These are phyloP conservation scores for Cecidostiba fungosa DNA, from an alignment of 2,888 invertebrate genomes.

Conservation along the genomic window DNA sequence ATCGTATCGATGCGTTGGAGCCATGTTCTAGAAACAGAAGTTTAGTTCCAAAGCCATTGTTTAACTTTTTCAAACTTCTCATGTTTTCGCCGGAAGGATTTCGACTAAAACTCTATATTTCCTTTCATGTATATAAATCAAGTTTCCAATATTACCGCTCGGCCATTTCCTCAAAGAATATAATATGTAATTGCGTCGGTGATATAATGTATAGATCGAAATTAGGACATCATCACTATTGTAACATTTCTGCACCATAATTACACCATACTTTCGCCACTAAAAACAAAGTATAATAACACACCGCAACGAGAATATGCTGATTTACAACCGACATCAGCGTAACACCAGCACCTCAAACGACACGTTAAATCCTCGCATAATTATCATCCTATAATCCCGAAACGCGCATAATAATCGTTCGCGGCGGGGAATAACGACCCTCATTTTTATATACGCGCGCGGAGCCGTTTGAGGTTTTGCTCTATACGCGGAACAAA, in stretches of 20 bases:
- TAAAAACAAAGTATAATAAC: not conserved
- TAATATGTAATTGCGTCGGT: too few species aligned
- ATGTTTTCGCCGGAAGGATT: not conserved
- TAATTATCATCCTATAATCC: slow-evolving; percentile 9
- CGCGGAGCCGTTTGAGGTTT: not conserved
- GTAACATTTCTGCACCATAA: not conserved
- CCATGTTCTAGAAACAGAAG: too few species aligned
- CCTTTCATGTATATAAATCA: too few species aligned
- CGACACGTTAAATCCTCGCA: not conserved
- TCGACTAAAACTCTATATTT: not conserved
- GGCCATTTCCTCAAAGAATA: too few species aligned
- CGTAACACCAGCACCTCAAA: slow-evolving; percentile 4
- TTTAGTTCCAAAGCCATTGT: too few species aligned
- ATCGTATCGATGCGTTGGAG: not conserved
- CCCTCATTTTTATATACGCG: not conserved
- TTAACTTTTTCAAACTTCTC: too few species aligned
- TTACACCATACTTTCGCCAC: not conserved
- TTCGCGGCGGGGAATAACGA: not conserved
- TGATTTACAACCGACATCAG: not conserved
- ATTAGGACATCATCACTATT: not conserved
- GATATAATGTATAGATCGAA: not conserved
- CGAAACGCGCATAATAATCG: slow-evolving; percentile 6
- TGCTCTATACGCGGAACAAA: not conserved
- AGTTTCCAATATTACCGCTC: too few species aligned
- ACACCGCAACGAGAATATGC: not conserved